Evolutionary conservation across 2,797 vertebrate species (phyloP).

Genomic region (Notamacropus eugenii): DNA sequence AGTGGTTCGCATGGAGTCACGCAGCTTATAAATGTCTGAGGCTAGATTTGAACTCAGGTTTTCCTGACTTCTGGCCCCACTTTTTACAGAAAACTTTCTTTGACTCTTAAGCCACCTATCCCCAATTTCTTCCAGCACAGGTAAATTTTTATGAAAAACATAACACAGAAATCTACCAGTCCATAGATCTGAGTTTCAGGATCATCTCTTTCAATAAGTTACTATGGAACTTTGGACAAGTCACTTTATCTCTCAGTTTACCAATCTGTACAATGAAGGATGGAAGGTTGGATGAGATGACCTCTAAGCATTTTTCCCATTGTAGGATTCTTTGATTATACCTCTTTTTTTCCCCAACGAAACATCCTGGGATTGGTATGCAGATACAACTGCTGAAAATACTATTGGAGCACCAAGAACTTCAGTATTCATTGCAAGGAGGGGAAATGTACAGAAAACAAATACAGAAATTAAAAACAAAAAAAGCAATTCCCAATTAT

Average conservation of each 20-base stretch:
- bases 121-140: background rate
- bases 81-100: background rate
- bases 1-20: background rate
- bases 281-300: background rate
- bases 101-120: background rate
- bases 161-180: background rate
- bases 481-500: constrained; percentile 54
- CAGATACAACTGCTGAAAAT: background rate
- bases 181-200: background rate
- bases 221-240: background rate
- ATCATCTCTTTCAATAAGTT: background rate
- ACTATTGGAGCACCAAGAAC: background rate
- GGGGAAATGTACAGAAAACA: constrained; percentile 59
- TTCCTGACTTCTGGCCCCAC: background rate
- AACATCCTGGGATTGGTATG: constrained; percentile 30
- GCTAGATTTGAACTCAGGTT: background rate
- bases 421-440: constrained; percentile 32
- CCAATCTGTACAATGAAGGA: background rate
- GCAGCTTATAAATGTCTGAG: background rate
- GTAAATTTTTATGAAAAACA: background rate
- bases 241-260: background rate
- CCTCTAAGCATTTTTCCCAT: background rate
- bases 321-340: background rate
- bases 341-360: constrained; percentile 44
- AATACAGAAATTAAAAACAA: constrained; percentile 45